Evolutionary conservation across 2,797 vertebrate genomes (phyloP).

Genomic region (Spizella passerina): DNA sequence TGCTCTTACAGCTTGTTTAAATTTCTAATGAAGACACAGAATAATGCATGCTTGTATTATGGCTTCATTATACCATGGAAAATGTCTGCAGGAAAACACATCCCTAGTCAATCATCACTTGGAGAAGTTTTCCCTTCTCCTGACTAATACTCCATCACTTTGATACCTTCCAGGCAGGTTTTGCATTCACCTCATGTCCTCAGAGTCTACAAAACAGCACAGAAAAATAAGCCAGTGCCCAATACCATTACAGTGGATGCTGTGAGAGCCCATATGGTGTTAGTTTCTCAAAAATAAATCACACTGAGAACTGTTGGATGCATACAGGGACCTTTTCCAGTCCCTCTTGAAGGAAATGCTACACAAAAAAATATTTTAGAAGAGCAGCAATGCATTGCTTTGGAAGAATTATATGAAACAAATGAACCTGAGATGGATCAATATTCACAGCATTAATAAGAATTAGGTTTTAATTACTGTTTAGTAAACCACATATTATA

Average conservation of each 20-base stretch:
- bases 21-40: slow-evolving; percentile 30
- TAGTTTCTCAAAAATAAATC: slow-evolving; percentile 54
- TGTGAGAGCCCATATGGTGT: slow-evolving; percentile 17
- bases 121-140: slow-evolving; percentile 7
- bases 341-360: neutral
- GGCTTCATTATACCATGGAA: slow-evolving; percentile 10
- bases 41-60: slow-evolving; percentile 15
- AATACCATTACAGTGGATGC: neutral
- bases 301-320: neutral
- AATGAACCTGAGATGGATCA: slow-evolving; percentile 5
- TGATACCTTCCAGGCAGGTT: neutral
- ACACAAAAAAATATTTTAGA: neutral
- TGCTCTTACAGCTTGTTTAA: slow-evolving; percentile 40
- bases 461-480: slow-evolving; percentile 45
- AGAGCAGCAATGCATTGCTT: neutral
- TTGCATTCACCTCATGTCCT: slow-evolving; percentile 44
- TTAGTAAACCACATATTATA: slow-evolving; percentile 34
- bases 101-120: neutral
- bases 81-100: slow-evolving; percentile 9
- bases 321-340: neutral
- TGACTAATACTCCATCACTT: neutral
- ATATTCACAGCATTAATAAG: slow-evolving; percentile 52
- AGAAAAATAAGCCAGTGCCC: slow-evolving; percentile 42
- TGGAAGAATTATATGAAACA: neutral
- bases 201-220: neutral